Base-by-base conservation (phyloP, 2,888 invertebrate species). In the Aphidius colemani region DNA sequence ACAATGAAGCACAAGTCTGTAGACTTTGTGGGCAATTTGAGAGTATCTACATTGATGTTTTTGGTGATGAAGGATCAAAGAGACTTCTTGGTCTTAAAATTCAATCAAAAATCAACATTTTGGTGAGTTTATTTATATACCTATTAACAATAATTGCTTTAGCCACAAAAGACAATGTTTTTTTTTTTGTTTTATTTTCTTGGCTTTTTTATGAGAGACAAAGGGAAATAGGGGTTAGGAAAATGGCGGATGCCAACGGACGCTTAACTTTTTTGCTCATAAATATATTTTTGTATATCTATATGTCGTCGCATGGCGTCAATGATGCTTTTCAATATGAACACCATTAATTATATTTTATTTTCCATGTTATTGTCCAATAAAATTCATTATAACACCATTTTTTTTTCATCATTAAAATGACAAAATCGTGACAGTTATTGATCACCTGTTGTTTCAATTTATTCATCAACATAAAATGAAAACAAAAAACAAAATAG, bases 11-110 rank as follows among this genome's bases (percentile, higher is more conserved):
- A 43, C 75, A 77, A 65, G 72, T 80, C 68, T 82, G 82, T 72
- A 74, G 82, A 63, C 74, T 82, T 7, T 82, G 82, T 66, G 81
- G 81, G 43, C 77, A 81, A 59, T 73, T 69, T 41, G 79, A 78
- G 48, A 78, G 73, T 49, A 76, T 81, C 53, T 80, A 74, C 63
- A 81, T 82, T 61, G 78, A 82, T 46, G 76, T 82, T 18, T 81
- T 82, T 56, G 78, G 81, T 18, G 80, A 80, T 40, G 81, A 82
- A 46, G 81, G 82, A 7, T 71, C 74, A 5, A 79, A 74, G 48
- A 71, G 82, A 46, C 75, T 74, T 39, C 72, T 82, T 50, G 77
- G 78, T n/a, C 64, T 74, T 43, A 82, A 81, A 61, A 81, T 82
- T 13, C 76, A 77, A 11, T 69, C 75, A 50, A 80, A 77, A 73